Conservation (phyloP, 2,113 vertebrate genomes). For the Aix galericulata region DNA sequence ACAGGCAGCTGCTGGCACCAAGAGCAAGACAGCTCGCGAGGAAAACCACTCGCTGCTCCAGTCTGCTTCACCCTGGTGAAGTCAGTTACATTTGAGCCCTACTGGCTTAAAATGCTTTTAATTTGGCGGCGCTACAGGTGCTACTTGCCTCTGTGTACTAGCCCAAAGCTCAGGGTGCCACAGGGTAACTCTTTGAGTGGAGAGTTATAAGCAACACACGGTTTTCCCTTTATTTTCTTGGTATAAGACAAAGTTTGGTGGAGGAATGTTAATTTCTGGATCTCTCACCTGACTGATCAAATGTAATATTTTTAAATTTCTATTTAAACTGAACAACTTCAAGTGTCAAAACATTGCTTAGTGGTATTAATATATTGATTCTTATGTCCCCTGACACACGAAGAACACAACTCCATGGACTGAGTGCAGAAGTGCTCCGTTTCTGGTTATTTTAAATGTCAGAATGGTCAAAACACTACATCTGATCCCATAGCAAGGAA, state of each 20-base stretch:
- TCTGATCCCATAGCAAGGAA: neutral
- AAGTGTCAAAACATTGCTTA: constrained; percentile 9
- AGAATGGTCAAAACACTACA: neutral
- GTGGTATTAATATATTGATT: constrained; percentile 16
- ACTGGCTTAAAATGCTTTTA: neutral
- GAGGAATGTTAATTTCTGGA: neutral
- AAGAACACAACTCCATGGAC: neutral
- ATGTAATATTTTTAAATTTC: neutral
- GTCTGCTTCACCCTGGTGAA: neutral
- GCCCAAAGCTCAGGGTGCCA: neutral
- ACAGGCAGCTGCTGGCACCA: neutral
- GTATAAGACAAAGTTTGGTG: neutral
- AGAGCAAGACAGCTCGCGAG: neutral
- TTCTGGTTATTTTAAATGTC: constrained; percentile 38
- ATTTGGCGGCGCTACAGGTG: neutral
- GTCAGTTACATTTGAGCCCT: neutral
- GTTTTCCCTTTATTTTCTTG: neutral
- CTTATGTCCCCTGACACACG: neutral
- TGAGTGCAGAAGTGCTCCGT: constrained; percentile 4
- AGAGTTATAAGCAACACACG: neutral
- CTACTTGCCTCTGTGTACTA: fast-evolving
- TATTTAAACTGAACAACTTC: neutral
- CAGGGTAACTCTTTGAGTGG: neutral
- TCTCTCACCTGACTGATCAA: neutral
- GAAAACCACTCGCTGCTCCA: neutral